Percentiles rank a stretch among this genome's conserved stretches.
Evolutionary conservation across 2,797 vertebrate species (phyloP).

Genomic region (Oreochromis mossambicus): DNA sequence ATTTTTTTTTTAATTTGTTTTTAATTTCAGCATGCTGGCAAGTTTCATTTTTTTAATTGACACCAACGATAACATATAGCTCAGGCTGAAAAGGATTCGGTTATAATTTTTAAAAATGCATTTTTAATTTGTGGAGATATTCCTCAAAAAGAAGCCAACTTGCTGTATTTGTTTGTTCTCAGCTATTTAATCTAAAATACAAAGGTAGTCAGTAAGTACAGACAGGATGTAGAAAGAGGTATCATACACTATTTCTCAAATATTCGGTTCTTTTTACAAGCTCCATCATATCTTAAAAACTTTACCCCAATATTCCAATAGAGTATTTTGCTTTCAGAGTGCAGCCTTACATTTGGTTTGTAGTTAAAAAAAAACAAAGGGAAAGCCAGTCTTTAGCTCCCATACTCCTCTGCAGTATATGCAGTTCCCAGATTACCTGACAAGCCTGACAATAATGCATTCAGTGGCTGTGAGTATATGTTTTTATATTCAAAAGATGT

Average conservation of each 20-base stretch:
- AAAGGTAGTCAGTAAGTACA: neutral
- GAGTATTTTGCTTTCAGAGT: neutral
- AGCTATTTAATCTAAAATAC: neutral
- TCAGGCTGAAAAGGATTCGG: neutral
- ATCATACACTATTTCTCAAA: neutral
- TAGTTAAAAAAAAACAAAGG: neutral
- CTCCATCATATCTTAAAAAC: neutral
- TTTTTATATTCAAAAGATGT: too few species aligned
- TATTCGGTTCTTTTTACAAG: neutral
- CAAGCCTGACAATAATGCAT: neutral
- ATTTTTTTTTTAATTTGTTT: rapidly evolving
- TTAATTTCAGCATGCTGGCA: neutral
- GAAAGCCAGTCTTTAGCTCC: neutral
- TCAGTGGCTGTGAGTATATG: too few species aligned
- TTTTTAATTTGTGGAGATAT: neutral
- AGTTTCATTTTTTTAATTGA: neutral
- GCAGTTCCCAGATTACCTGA: neutral
- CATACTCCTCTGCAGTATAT: neutral
- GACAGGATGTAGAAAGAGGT: neutral
- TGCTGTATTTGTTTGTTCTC: neutral
- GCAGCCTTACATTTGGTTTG: neutral
- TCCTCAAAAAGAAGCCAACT: neutral
- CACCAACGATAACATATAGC: neutral
- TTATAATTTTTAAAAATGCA: neutral
- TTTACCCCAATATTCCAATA: neutral